These are phyloP conservation scores for Gymnothorax javanicus DNA, from an alignment of 2,797 vertebrate species.

Conservation along the genomic window DNA sequence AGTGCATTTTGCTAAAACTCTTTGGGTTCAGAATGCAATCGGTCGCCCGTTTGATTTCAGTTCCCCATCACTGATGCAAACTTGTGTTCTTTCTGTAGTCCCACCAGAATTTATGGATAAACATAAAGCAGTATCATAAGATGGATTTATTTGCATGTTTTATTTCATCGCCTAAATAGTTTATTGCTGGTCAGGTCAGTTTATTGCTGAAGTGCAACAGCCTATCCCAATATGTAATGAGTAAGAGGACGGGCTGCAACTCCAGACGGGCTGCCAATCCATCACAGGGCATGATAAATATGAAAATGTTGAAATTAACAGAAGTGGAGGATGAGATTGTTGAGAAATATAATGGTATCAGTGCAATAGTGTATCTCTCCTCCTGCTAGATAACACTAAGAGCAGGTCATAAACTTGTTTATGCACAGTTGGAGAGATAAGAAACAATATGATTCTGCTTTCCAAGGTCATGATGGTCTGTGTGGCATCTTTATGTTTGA, in stretches of 20 bases:
- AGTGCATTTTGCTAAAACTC: neutral
- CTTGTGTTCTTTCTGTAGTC: neutral
- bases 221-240: too few relatives aligned
- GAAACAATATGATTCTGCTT: conserved; percentile 70
- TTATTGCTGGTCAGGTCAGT: too few relatives aligned
- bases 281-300: neutral
- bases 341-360: neutral
- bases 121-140: neutral
- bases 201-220: too few relatives aligned
- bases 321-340: neutral
- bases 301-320: neutral
- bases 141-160: neutral
- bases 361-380: neutral
- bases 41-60: neutral
- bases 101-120: neutral
- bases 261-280: too few relatives aligned
- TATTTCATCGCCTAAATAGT: too few relatives aligned
- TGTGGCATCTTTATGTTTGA: conserved; percentile 66
- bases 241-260: too few relatives aligned
- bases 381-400: conserved; percentile 26
- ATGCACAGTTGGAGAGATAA: conserved; percentile 75
- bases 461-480: conserved; percentile 77
- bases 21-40: neutral
- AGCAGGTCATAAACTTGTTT: conserved; percentile 75
- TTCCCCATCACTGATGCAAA: neutral